phyloP scores from a whole-genome alignment of 2,888 invertebrate species.

The Synergus umbraculus region DNA sequence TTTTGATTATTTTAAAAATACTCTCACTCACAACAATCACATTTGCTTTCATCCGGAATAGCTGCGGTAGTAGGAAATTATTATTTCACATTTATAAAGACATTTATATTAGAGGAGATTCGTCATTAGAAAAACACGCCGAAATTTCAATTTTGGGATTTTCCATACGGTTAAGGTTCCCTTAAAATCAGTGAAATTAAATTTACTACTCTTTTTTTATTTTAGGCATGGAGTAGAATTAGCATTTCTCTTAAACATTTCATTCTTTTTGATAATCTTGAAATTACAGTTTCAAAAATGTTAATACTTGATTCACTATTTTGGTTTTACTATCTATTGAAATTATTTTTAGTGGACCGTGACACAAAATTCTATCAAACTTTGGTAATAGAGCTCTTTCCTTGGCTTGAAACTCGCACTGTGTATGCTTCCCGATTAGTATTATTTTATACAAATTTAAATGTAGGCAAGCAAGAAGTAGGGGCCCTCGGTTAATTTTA shows the following conservation, averaged over 20 bases:
- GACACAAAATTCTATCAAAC: background rate
- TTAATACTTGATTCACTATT: background rate
- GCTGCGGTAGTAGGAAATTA: no score
- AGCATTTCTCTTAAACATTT: background rate
- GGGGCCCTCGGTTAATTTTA: background rate
- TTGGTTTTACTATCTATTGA: background rate
- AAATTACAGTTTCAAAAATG: background rate
- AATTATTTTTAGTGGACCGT: background rate
- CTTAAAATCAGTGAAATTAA: no score
- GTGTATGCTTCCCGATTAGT: conserved; percentile 17
- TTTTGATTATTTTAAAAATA: background rate
- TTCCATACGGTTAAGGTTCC: no score
- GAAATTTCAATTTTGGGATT: no score
- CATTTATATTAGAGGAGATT: no score
- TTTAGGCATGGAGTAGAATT: conserved; percentile 33
- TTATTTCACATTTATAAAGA: no score
- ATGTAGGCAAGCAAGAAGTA: conserved; percentile 33
- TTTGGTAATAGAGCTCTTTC: conserved; percentile 21
- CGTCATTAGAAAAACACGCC: no score
- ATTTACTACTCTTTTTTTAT: background rate
- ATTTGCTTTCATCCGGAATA: background rate
- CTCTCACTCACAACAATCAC: background rate
- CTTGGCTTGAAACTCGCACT: conserved; percentile 21
- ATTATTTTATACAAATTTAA: background rate
- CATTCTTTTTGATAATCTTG: background rate